A percentile compares a stretch with the other conserved stretches of the same genome.
phyloP scores from a whole-genome alignment of 2,113 vertebrate genomes.

The Phylloscopus trochiloides region DNA sequence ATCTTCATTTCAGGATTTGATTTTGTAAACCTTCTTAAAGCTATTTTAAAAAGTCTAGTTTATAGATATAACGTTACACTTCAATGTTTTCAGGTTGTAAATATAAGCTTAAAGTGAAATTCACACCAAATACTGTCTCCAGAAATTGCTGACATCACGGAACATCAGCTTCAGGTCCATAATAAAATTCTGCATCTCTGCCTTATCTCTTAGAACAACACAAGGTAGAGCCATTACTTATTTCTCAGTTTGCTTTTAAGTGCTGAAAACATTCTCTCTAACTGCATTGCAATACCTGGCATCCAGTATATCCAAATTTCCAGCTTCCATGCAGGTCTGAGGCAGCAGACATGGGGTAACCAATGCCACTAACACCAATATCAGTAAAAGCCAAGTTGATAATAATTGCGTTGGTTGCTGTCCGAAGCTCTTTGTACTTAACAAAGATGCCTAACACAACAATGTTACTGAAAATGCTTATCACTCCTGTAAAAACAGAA shows the following conservation, averaged over 20 bases:
- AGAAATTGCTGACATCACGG: background rate
- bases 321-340: slow-evolving; percentile 94
- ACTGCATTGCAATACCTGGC: slow-evolving; percentile 82
- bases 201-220: background rate
- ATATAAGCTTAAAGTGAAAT: background rate
- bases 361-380: slow-evolving; percentile 92
- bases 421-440: slow-evolving; percentile 92
- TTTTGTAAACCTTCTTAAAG: background rate
- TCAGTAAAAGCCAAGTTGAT: slow-evolving; percentile 96
- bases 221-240: background rate
- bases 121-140: background rate
- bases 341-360: slow-evolving; percentile 98
- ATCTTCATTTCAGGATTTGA: background rate
- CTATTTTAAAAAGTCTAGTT: background rate
- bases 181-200: background rate
- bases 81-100: background rate
- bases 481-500: slow-evolving; percentile 77
- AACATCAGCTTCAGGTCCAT: background rate
- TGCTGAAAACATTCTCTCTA: background rate
- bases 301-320: slow-evolving; percentile 92
- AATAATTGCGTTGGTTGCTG: slow-evolving; percentile 92
- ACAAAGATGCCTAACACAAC: slow-evolving; percentile 92
- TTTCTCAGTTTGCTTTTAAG: background rate
- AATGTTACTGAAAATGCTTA: slow-evolving; percentile 92
- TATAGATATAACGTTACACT: background rate